Base-by-base conservation (phyloP, 2,888 invertebrate genomes). In the Ariolimax columbianus region DNA sequence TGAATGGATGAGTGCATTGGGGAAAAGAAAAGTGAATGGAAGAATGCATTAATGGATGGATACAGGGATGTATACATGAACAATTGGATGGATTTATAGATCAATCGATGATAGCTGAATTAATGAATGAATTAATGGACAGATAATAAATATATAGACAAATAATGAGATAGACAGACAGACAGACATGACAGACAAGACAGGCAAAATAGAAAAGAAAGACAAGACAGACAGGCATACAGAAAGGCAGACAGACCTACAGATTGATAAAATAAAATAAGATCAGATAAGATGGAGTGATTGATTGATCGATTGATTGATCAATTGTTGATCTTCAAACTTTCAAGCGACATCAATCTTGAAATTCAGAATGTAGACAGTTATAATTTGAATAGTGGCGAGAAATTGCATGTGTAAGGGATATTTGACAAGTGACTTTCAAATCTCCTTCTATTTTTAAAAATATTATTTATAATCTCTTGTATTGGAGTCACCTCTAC, bases 261-360 rank as follows among this genome's bases (percentile, higher is more conserved):
- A 63, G 63, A 63, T 66, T 33, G 66, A 66, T 66, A 66, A 33
- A 66, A n/a, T n/a, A n/a, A n/a, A n/a, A n/a, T n/a, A n/a, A n/a
- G n/a, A n/a, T n/a, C n/a, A n/a, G n/a, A n/a, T n/a, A n/a, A 66
- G 66, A 66, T 66, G 33, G 66, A 66, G 30, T 33, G 66, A 66
- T 66, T 33, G 66, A 66, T 66, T 33, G 66, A 66, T 66, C 33
- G 66, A 66, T 66, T 33, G 66, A 66, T 66, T 33, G 66, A 66
- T 66, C 7, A 33, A 55, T 55, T n/a, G n/a, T n/a, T n/a, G n/a
- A n/a, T n/a, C n/a, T n/a, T n/a, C n/a, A n/a, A n/a, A n/a, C n/a
- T n/a, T n/a, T n/a, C n/a, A n/a, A n/a, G n/a, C n/a, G n/a, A n/a
- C n/a, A n/a, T n/a, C n/a, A n/a, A n/a, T n/a, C n/a, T n/a, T n/a